Evolutionary conservation across 37 sponge, comb jelly and placozoan genomes (phyloP).

Genomic region (Oopsacas minuta): DNA sequence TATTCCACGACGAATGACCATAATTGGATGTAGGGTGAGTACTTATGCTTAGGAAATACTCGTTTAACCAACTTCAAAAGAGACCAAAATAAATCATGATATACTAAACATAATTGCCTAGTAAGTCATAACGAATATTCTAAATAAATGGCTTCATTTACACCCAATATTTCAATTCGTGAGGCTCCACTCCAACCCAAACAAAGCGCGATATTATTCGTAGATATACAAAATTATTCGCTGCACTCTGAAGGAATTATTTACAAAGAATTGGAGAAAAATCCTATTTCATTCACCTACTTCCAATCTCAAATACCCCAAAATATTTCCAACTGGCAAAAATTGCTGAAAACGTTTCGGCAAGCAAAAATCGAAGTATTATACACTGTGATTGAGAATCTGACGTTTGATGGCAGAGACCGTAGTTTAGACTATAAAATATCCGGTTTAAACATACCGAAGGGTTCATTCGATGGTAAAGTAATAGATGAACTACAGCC

Average conservation of each 20-base stretch:
- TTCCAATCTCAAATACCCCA: neutral
- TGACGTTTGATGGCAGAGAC: neutral
- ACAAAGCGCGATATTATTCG: neutral
- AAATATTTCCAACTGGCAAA: neutral
- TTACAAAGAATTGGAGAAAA: neutral
- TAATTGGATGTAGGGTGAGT: no score
- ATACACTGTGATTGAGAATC: neutral
- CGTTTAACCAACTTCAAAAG: no score
- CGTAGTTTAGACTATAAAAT: constrained; percentile 16
- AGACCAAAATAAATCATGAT: no score
- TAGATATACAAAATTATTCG: neutral
- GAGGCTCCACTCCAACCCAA: neutral
- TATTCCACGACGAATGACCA: neutral
- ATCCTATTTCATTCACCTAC: neutral
- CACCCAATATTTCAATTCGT: neutral
- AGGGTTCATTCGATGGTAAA: neutral
- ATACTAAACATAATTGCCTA: no score
- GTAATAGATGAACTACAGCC: neutral
- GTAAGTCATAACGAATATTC: no score
- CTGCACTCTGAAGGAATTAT: neutral
- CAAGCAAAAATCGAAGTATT: neutral
- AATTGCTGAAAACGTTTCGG: neutral
- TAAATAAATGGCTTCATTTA: neutral
- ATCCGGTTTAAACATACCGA: neutral
- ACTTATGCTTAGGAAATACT: no score